A percentile compares a stretch with the other conserved stretches of the same genome.
Conservation (phyloP, 1,140 invertebrate species). For the Capitella teleta region DNA sequence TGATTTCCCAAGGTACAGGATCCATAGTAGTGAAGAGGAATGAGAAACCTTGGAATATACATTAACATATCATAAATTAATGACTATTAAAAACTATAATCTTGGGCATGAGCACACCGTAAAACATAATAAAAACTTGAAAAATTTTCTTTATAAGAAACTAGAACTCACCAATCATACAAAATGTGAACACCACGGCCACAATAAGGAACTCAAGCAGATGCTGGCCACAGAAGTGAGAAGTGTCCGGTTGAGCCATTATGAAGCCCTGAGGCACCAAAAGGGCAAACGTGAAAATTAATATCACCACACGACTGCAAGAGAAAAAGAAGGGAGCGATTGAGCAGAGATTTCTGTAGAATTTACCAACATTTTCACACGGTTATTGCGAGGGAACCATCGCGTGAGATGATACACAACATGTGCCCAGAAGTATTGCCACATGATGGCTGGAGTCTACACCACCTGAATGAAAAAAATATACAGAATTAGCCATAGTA, state of each 20-base stretch:
- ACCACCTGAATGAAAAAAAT: too few species aligned
- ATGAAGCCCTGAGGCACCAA: slow-evolving; percentile 23
- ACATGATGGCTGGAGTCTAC: slow-evolving; percentile 15
- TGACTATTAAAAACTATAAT: too few species aligned
- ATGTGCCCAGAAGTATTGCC: slow-evolving; percentile 25
- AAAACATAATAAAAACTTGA: neutral
- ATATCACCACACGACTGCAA: slow-evolving; percentile 19
- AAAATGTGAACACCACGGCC: slow-evolving; percentile 23
- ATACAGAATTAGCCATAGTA: neutral
- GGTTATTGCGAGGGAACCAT: slow-evolving; percentile 27
- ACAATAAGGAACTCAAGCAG: slow-evolving; percentile 24
- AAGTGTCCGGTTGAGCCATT: slow-evolving; percentile 16
- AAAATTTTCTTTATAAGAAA: neutral
- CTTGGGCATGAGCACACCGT: neutral
- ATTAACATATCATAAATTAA: too few species aligned
- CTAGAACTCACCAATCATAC: slow-evolving; percentile 19
- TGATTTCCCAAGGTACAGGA: slow-evolving; percentile 24
- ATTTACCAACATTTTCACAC: slow-evolving; percentile 23
- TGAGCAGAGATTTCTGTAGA: neutral
- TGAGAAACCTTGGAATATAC: slow-evolving; percentile 22
- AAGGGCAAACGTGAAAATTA: slow-evolving; percentile 15
- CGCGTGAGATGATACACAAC: slow-evolving; percentile 21
- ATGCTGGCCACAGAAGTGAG: slow-evolving; percentile 19
- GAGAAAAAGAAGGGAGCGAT: slow-evolving; percentile 1
- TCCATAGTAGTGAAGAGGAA: slow-evolving; percentile 26